phyloP scores from a whole-genome alignment of 2,113 vertebrate genomes.

The Geothlypis trichas region DNA sequence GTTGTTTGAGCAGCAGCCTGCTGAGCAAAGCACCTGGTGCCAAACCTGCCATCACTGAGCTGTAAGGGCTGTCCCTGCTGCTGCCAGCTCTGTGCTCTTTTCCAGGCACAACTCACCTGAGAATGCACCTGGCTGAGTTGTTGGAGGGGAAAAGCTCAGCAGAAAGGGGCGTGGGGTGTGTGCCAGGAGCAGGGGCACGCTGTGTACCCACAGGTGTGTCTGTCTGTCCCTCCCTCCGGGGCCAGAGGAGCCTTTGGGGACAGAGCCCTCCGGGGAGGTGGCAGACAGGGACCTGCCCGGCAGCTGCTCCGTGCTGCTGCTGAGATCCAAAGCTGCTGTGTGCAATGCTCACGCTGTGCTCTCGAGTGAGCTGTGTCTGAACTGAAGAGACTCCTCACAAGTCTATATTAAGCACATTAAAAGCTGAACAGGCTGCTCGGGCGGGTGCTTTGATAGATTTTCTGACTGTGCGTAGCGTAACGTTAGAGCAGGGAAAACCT shows the following conservation, averaged over 20 bases:
- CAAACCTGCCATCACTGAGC: neutral
- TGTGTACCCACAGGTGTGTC: too few relatives aligned
- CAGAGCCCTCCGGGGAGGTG: neutral
- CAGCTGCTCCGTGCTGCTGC: neutral
- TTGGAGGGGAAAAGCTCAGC: too few relatives aligned
- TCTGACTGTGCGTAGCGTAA: neutral
- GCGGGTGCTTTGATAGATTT: neutral
- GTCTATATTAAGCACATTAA: conserved; percentile 14
- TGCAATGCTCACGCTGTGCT: neutral
- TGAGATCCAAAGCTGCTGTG: neutral
- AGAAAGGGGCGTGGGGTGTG: neutral
- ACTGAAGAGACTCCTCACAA: neutral
- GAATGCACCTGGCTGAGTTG: fast-evolving
- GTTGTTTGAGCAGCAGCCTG: neutral
- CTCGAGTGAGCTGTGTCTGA: neutral
- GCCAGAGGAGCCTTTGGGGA: neutral
- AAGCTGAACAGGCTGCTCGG: neutral
- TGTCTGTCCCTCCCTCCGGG: neutral
- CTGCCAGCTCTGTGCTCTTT: neutral
- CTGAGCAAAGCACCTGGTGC: fast-evolving
- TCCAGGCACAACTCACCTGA: neutral
- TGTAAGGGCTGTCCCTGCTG: neutral
- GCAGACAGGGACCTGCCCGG: neutral
- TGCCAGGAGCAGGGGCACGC: fast-evolving
- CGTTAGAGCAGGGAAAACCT: neutral